A percentile compares a stretch with the other conserved stretches of the same genome.
Conservation (phyloP, 2,888 invertebrate species). For the Drosophila neonasuta region DNA sequence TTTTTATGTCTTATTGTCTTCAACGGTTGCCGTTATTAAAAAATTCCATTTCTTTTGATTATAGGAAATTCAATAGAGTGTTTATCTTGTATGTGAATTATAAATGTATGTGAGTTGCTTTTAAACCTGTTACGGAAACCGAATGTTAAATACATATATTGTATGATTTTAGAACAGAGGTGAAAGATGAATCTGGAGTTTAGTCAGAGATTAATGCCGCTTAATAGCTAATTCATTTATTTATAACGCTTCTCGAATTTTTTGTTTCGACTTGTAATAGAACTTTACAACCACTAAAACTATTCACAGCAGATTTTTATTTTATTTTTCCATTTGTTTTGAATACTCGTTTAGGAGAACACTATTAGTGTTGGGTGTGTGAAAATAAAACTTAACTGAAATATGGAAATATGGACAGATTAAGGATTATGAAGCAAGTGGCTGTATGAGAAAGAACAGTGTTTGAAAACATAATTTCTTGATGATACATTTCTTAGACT, state of each 20-base stretch:
- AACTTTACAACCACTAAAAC: constrained; percentile 80
- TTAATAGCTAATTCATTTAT: constrained; percentile 68
- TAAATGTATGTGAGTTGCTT: constrained; percentile 9
- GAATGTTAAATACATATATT: constrained; percentile 42
- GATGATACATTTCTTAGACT: constrained; percentile 47
- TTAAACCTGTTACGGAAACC: constrained; percentile 62
- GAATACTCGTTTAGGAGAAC: constrained; percentile 43
- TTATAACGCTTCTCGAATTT: constrained; percentile 31
- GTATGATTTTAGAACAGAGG: constrained; percentile 23
- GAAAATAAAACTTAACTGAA: constrained; percentile 17
- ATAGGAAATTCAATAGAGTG: constrained; percentile 18
- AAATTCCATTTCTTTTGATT: constrained; percentile 50
- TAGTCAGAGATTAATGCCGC: constrained; percentile 46
- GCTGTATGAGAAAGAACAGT: constrained; percentile 44
- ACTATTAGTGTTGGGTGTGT: constrained; percentile 38
- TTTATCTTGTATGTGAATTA: not conserved
- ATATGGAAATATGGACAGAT: constrained; percentile 10
- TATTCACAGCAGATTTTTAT: constrained; percentile 80
- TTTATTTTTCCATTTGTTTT: constrained; percentile 44
- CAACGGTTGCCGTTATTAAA: constrained; percentile 63
- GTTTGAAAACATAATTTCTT: constrained; percentile 31
- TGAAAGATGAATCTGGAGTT: constrained; percentile 19
- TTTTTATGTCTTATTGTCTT: constrained; percentile 70
- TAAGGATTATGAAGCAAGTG: constrained; percentile 40
- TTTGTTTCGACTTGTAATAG: constrained; percentile 47